Evolutionary conservation across 2,888 invertebrate species (phyloP).

Genomic region (Drosophila fungiperda): DNA sequence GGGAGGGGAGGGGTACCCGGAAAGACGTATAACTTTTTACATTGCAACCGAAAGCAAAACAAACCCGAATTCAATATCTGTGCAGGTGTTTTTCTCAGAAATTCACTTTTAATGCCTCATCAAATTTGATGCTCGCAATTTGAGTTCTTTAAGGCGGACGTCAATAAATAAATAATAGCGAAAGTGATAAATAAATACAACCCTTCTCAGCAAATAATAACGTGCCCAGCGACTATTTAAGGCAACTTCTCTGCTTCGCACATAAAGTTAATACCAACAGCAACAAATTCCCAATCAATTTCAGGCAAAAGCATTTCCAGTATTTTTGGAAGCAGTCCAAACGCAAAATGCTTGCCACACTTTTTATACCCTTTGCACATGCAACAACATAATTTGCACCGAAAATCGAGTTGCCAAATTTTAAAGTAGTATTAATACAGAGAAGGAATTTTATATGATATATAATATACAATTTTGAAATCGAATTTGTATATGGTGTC

Average conservation of each 20-base stretch:
- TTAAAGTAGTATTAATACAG: neutral
- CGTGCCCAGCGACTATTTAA: neutral
- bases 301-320: slow-evolving; percentile 1
- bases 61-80: neutral
- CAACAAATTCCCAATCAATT: slow-evolving; percentile 35
- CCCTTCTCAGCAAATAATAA: neutral
- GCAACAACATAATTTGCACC: neutral
- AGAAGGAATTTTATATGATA: neutral
- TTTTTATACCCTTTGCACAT: slow-evolving; percentile 15
- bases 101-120: slow-evolving; percentile 33
- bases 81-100: slow-evolving; percentile 33
- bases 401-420: neutral
- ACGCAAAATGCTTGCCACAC: neutral
- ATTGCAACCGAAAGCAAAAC: slow-evolving; percentile 15
- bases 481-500: neutral
- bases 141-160: slow-evolving; percentile 29
- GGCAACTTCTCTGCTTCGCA: neutral
- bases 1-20: slow-evolving; percentile 11
- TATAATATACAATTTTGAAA: neutral
- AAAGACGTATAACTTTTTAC: slow-evolving; percentile 37
- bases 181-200: neutral
- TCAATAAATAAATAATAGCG: slow-evolving; percentile 34
- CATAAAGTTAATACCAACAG: slow-evolving; percentile 4
- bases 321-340: slow-evolving; percentile 1
- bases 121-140: slow-evolving; percentile 51